Evolutionary conservation across 2,888 invertebrate genomes (phyloP).

Genomic region (Deilephila elpenor): DNA sequence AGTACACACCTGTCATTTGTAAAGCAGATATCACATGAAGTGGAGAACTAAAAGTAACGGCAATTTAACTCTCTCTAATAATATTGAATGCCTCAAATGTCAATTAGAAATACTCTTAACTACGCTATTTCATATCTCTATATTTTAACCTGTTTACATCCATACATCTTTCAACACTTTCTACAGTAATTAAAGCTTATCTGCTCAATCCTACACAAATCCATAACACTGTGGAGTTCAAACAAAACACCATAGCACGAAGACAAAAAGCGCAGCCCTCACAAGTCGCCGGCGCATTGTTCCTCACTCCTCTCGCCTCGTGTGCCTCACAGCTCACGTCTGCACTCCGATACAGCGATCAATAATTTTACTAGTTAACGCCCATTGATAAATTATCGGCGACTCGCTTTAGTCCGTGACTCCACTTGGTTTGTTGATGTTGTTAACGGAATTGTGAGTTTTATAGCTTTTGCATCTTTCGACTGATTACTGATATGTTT

Average conservation of each 20-base stretch:
- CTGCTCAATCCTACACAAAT: conserved; percentile 36
- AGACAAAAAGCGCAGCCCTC: conserved; percentile 70
- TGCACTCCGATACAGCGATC: conserved; percentile 50
- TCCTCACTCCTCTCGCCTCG: conserved; percentile 6
- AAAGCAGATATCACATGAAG: too few species aligned
- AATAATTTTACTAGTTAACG: conserved; percentile 62
- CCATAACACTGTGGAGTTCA: conserved; percentile 56
- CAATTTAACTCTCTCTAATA: too few species aligned
- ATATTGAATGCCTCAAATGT: too few species aligned
- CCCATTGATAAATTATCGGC: conserved; percentile 35
- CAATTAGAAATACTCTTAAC: too few species aligned
- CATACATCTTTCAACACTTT: too few species aligned
- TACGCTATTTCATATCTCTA: too few species aligned
- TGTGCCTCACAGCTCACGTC: conserved; percentile 42
- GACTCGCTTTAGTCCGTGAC: conserved; percentile 10
- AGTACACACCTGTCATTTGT: too few species aligned
- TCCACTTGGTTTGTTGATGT: background rate
- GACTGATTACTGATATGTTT: background rate
- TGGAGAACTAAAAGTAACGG: too few species aligned
- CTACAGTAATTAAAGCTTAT: background rate
- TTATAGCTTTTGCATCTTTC: background rate
- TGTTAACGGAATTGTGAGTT: conserved; percentile 4
- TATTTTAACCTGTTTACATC: too few species aligned
- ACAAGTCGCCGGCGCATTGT: conserved; percentile 66
- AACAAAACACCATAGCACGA: conserved; percentile 54